A percentile compares a stretch with the other conserved stretches of the same genome.
Evolutionary conservation across 1,140 invertebrate species (phyloP).

Genomic region (Thereuonema tuberculata): DNA sequence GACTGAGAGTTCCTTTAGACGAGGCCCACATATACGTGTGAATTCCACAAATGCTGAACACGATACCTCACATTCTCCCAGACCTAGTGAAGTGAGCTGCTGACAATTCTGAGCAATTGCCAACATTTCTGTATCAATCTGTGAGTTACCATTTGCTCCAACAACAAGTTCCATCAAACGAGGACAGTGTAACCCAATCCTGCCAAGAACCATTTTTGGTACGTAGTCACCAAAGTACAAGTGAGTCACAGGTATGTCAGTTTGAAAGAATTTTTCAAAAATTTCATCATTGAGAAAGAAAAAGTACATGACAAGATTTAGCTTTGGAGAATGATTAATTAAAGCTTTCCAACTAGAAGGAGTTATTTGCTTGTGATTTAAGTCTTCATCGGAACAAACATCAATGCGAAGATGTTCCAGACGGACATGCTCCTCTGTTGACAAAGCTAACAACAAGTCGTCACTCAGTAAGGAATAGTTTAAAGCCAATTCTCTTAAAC

Average conservation of each 20-base stretch:
- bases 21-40: neutral
- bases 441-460: neutral
- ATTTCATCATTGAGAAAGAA: neutral
- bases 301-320: neutral
- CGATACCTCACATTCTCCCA: neutral
- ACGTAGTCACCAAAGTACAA: neutral
- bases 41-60: neutral
- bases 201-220: neutral
- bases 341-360: neutral
- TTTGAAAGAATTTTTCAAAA: neutral
- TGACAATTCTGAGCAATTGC: neutral
- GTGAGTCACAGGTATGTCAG: neutral
- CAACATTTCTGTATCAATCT: neutral
- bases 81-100: neutral
- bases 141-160: neutral
- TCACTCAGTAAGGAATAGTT: neutral
- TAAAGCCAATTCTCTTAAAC: neutral
- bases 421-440: neutral
- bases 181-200: neutral
- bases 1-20: neutral
- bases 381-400: neutral
- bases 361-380: neutral
- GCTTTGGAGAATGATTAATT: neutral
- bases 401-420: neutral
- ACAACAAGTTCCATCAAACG: neutral